phyloP scores from a whole-genome alignment of 1,140 invertebrate genomes.

The Whitmania pigra region DNA sequence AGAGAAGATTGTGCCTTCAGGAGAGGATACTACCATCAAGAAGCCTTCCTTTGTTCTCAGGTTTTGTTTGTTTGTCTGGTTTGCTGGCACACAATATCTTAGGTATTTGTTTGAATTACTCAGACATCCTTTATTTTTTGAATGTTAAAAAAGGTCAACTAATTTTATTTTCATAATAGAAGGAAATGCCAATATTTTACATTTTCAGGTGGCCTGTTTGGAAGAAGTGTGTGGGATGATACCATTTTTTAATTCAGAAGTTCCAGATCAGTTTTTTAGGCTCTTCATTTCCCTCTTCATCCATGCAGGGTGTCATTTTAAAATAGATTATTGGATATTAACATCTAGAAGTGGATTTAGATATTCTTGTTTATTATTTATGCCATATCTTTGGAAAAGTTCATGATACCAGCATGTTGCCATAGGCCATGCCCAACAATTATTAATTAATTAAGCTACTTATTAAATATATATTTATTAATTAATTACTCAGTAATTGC shows the following conservation, averaged over 20 bases:
- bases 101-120: too few species aligned
- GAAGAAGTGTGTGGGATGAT: conserved; percentile 98
- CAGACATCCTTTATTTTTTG: not conserved
- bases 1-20: conserved; percentile 96
- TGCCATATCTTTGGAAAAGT: too few species aligned
- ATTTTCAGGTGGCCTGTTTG: conserved; percentile 75
- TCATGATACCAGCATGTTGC: too few species aligned
- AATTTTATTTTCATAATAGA: not conserved
- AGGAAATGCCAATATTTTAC: not conserved
- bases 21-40: conserved; percentile 89
- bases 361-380: not conserved
- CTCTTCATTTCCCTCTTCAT: conserved; percentile 94
- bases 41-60: conserved; percentile 93
- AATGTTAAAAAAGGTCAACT: not conserved
- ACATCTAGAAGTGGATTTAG: not conserved
- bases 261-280: conserved; percentile 89
- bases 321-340: conserved; percentile 24
- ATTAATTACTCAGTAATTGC: too few species aligned
- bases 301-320: conserved; percentile 67
- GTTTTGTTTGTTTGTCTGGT: conserved; percentile 43
- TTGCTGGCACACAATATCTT: not conserved
- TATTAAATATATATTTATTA: too few species aligned
- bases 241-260: conserved; percentile 56
- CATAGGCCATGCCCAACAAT: too few species aligned
- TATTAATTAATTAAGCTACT: too few species aligned